Evolutionary conservation across 2,888 invertebrate genomes (phyloP).

Genomic region (Sphaerophoria taeniata): DNA sequence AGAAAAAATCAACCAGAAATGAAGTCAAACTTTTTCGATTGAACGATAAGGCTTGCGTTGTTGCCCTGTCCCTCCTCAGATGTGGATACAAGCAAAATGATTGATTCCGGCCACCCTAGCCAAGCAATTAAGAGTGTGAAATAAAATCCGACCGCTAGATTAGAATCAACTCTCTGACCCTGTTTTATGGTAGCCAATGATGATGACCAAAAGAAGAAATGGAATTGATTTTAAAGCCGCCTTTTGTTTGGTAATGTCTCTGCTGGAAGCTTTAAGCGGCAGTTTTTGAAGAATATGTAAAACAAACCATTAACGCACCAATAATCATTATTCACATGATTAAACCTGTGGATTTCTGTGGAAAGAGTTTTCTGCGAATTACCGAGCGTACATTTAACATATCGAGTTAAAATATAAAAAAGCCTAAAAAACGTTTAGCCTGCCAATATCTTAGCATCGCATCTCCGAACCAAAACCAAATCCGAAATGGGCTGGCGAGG

Average conservation of each 20-base stretch:
- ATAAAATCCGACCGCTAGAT: slow-evolving; percentile 67
- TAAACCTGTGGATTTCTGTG: slow-evolving; percentile 65
- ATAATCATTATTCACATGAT: slow-evolving; percentile 82
- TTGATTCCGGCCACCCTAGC: slow-evolving; percentile 73
- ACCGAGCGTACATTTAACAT: slow-evolving; percentile 5
- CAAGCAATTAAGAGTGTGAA: slow-evolving; percentile 74
- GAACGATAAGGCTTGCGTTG: slow-evolving; percentile 61
- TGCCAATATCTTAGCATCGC: slow-evolving; percentile 62
- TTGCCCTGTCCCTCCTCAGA: not conserved
- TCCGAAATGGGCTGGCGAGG: slow-evolving; percentile 21
- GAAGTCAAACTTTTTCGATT: slow-evolving; percentile 66
- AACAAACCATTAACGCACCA: slow-evolving; percentile 83
- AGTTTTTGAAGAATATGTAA: slow-evolving; percentile 77
- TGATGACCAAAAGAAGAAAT: slow-evolving; percentile 37
- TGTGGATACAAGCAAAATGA: slow-evolving; percentile 45
- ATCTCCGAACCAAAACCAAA: slow-evolving; percentile 55
- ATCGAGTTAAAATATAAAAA: slow-evolving; percentile 21
- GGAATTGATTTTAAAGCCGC: slow-evolving; percentile 59
- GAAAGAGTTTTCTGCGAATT: slow-evolving; percentile 65
- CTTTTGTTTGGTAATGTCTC: slow-evolving; percentile 30
- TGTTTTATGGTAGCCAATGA: slow-evolving; percentile 42
- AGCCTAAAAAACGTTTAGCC: slow-evolving; percentile 51
- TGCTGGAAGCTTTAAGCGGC: slow-evolving; percentile 61
- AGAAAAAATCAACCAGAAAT: slow-evolving; percentile 35
- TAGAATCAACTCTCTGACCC: slow-evolving; percentile 46